Conservation (phyloP, 2,113 vertebrate species). For the Chiloscyllium plagiosum region DNA sequence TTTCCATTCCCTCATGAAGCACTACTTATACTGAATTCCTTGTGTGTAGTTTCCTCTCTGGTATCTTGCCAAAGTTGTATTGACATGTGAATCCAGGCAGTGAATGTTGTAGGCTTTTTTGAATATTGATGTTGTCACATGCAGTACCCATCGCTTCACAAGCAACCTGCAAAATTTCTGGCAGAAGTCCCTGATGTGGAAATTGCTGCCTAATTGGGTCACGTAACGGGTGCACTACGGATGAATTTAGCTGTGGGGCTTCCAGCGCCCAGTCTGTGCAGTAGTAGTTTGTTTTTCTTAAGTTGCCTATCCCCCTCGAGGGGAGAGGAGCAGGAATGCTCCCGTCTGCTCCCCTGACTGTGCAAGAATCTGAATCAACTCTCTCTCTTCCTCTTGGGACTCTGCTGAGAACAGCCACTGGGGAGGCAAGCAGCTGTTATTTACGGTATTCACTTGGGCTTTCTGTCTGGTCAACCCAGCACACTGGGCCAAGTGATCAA, state of each 20-base stretch:
- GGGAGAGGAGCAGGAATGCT: background rate
- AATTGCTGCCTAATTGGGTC: background rate
- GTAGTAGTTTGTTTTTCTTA: background rate
- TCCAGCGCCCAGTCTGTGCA: background rate
- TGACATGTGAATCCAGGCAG: background rate
- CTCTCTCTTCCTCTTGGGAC: background rate
- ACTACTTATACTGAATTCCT: background rate
- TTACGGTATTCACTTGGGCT: background rate
- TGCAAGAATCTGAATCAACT: background rate
- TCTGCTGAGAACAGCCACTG: background rate
- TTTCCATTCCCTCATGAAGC: background rate
- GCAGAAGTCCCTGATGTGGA: background rate
- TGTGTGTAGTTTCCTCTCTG: background rate
- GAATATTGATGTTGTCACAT: background rate
- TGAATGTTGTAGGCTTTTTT: background rate
- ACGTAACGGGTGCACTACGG: background rate
- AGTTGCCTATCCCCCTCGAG: background rate
- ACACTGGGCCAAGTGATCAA: background rate
- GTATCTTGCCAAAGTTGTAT: background rate
- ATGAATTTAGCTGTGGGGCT: background rate
- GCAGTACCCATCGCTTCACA: background rate
- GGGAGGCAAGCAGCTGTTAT: background rate
- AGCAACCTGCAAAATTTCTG: background rate
- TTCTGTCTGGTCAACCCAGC: background rate
- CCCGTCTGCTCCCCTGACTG: background rate